Percentiles rank a stretch among this genome's conserved stretches.
Evolutionary conservation across 2,113 vertebrate species (phyloP).

Genomic region (Aspidoscelis tigris): DNA sequence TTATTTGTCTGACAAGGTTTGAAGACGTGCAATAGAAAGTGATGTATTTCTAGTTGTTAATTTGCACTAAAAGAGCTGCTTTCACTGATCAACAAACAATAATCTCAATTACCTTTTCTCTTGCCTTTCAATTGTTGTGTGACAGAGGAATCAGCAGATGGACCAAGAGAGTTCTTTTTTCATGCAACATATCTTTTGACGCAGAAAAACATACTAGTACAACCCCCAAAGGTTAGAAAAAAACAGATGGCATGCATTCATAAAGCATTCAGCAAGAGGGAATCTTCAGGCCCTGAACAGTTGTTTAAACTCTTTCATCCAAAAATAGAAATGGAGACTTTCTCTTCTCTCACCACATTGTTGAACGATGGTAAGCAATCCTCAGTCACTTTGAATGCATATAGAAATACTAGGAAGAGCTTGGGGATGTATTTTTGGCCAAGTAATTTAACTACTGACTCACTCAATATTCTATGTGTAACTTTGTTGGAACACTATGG

Average conservation of each 20-base stretch:
- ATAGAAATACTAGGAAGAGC: not conserved
- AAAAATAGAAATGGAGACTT: constrained; percentile 32
- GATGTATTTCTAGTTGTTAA: not conserved
- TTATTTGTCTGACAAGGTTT: not conserved
- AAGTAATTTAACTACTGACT: not conserved
- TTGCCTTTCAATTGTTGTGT: constrained; percentile 17
- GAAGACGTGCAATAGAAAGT: not conserved
- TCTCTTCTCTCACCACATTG: constrained; percentile 24
- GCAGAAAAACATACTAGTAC: constrained; percentile 42
- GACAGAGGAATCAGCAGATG: constrained; percentile 48
- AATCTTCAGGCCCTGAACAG: constrained; percentile 50
- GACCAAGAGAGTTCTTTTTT: constrained; percentile 50
- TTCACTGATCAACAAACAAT: constrained; percentile 8
- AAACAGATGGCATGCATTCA: constrained; percentile 53
- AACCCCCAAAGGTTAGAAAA: constrained; percentile 52
- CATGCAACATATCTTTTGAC: constrained; percentile 45
- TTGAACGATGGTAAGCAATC: constrained; percentile 30
- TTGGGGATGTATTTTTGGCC: not conserved
- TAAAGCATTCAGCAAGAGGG: constrained; percentile 8
- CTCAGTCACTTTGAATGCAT: not conserved
- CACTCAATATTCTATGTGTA: not conserved
- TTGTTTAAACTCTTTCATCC: constrained; percentile 37
- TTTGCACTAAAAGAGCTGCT: not conserved
- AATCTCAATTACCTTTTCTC: constrained; percentile 33
- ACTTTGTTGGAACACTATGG: too few relatives aligned